These are phyloP conservation scores for Dendrocincla tyrannina DNA, from an alignment of 2,797 vertebrate species.

Conservation along the genomic window DNA sequence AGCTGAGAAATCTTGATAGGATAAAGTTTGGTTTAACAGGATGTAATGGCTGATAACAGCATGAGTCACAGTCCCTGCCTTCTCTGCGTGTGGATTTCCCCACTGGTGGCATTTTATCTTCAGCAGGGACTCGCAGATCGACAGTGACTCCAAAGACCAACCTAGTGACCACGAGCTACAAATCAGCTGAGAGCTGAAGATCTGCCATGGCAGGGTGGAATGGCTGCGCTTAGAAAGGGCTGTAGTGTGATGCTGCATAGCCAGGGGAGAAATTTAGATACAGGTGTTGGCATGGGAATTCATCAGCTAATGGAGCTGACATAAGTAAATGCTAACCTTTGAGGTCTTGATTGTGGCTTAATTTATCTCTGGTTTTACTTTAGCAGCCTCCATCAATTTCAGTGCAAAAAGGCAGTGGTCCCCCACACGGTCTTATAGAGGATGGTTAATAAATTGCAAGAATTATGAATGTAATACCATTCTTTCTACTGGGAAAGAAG, in stretches of 20 bases:
- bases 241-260: background rate
- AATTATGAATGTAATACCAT: background rate
- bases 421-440: background rate
- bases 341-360: conserved; percentile 16
- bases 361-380: conserved; percentile 13
- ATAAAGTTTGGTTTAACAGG: background rate
- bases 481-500: background rate
- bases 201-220: background rate
- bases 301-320: background rate
- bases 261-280: background rate
- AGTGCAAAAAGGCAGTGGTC: background rate
- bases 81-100: background rate
- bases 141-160: background rate
- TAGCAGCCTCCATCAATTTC: background rate
- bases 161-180: background rate
- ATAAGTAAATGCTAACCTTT: background rate
- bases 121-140: background rate
- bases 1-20: background rate
- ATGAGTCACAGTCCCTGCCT: background rate
- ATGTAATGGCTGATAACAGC: background rate
- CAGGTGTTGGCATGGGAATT: background rate
- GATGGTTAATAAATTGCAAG: conserved; percentile 1
- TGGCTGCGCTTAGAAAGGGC: background rate
- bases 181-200: background rate
- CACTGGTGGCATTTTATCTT: background rate